Base-by-base conservation (phyloP, 2,888 invertebrate genomes). In the Rhagophthalmus giganteus region DNA sequence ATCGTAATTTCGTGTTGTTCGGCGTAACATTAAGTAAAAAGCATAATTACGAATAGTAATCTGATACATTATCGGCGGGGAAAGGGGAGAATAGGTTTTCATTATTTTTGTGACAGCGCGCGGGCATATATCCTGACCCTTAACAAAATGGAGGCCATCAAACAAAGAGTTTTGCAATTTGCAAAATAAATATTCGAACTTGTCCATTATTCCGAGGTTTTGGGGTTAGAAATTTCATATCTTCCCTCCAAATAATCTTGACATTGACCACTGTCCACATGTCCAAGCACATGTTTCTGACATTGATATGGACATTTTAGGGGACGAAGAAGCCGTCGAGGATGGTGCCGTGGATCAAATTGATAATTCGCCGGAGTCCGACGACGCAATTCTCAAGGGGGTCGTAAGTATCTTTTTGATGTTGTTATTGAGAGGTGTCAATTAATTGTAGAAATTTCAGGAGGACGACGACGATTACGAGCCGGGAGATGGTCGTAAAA, bases 391-490 rank as follows among this genome's bases (percentile, higher is more conserved):
- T 53, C 80, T 79, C 50, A 83, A 83, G 77, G 82, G 79, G 71
- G 76, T 72, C 47, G 78, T 78, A 68, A 72, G 68, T 67, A n/a
- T 47, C 51, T 24, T 46, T 42, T 56, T 51, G 41, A 55, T 44
- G 20, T 26, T 4, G 2, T 30, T 8, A 4, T 12, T 10, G 8
- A n/a, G n/a, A 33, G 4, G 16, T 33, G 2, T 25, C 26, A 15
- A 3, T 37, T 28, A 7, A 14, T 27, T 28, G 5, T 10, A 4
- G 9, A 26, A 37, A 26, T 24, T 26, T 30, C 47, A 85, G 80
- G 85, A 91, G 73, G 91, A 90, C 70, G 90, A 92, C 73, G 91
- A 91, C 65, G 91, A 92, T 72, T 90, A 89, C 63, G 90, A 90
- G 57, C 88, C 87, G 42, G 91, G 91, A 69, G 90, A 88, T 75